Conservation (phyloP, 2,888 invertebrate species). For the Drosophila kuntzei region DNA sequence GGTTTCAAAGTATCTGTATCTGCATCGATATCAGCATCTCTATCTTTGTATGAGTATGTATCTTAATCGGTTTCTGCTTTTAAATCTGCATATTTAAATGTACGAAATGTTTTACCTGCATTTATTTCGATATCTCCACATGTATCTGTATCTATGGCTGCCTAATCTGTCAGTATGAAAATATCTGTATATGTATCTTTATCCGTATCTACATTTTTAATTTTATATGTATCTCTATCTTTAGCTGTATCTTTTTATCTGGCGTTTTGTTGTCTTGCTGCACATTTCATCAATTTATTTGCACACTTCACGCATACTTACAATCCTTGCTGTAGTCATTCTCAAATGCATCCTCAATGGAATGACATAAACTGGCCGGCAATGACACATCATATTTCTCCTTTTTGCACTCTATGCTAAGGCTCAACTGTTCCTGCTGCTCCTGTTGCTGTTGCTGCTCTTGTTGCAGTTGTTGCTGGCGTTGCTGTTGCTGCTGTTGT, state of each 20-base stretch:
- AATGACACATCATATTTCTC: constrained; percentile 78
- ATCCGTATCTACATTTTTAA: neutral
- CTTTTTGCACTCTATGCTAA: constrained; percentile 83
- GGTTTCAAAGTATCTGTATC: neutral
- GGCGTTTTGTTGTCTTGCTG: constrained; percentile 6
- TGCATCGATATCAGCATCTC: neutral
- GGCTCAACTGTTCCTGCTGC: constrained; percentile 73
- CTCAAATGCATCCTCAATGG: constrained; percentile 84
- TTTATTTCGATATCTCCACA: neutral
- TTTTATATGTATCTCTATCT: neutral
- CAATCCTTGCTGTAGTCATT: constrained; percentile 85
- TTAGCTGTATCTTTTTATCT: neutral
- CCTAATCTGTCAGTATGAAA: neutral
- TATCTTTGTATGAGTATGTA: neutral
- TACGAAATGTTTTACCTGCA: no score
- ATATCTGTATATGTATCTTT: neutral
- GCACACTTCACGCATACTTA: constrained; percentile 75
- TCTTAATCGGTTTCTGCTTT: neutral
- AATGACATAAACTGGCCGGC: constrained; percentile 81
- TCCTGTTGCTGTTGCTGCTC: constrained; percentile 71
- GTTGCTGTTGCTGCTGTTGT: constrained; percentile 60
- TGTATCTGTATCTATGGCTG: neutral
- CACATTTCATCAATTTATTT: constrained; percentile 17
- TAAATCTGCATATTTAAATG: neutral
- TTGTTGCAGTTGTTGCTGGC: constrained; percentile 70